Base-by-base conservation (phyloP, 2,888 invertebrate genomes). In the Pomacea canaliculata region DNA sequence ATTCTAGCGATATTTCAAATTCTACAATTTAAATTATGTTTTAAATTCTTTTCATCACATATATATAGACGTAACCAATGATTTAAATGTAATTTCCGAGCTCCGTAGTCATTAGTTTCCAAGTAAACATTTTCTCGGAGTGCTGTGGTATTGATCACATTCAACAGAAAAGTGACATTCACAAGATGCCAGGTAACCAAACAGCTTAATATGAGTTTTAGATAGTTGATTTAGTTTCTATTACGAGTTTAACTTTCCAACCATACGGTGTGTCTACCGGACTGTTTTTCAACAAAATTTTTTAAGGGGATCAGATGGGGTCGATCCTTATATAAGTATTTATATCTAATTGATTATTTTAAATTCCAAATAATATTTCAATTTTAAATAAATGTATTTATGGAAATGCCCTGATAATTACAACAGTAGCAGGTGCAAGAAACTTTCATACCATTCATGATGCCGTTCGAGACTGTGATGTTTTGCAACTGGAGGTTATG, bases 401-500 rank as follows among this genome's bases (percentile, higher is more conserved):
- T 37, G 37, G 1, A 37, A 37, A 37, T 37, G 37, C 5, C 63
- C 10, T 16, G 16, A 56, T 56, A 16, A 56, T 16, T 56, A 56
- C 51, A 56, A 8, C 51, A 56, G 74, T 69, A 1, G 62, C 60
- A 51, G 69, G 60, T 37, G 60, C 67, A 12, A 68, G 74, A 10
- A 67, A 67, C n/a, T 79, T 77, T 69, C 78, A 77, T n/a, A 84
- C 80, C 48, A 85, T 88, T 66, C 88, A 88, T 79, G 88, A 86
- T 78, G 88, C 88, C 13, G 88, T 88, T 19, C 80, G 77, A 27
- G 78, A 81, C 73, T 89, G 88, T 12, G 89, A 91, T 82, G 87
- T 91, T 2, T 76, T 84, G 68, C 87, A 87, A 67, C 76, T 91
- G 75, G 89, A 90, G 81, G 76, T 82, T 10, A 90, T 91, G 89